These are phyloP conservation scores for Pseudochromis fuscus DNA, from an alignment of 2,797 vertebrate genomes.

Conservation along the genomic window DNA sequence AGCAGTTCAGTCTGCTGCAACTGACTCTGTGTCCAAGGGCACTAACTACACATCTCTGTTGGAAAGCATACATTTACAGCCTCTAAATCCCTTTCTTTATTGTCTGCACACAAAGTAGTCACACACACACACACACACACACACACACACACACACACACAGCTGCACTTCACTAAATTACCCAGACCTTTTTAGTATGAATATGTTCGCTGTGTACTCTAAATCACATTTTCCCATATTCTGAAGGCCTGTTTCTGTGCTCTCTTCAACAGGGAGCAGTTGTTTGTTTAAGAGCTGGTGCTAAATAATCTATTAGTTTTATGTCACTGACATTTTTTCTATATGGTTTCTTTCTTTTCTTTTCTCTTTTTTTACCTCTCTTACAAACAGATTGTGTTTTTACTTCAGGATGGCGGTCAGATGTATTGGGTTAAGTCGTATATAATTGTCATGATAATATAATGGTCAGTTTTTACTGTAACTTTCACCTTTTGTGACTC, in stretches of 20 bases:
- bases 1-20: constrained; percentile 9
- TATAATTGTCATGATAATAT: no score
- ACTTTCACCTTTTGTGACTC: neutral
- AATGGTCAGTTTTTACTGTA: no score
- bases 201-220: neutral
- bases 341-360: neutral
- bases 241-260: neutral
- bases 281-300: constrained; percentile 1
- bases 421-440: no score
- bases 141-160: constrained; percentile 2
- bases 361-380: no score
- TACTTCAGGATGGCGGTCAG: neutral
- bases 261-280: neutral
- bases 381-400: neutral
- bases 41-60: constrained; percentile 4
- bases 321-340: neutral
- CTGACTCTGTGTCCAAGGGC: constrained; percentile 19
- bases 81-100: constrained; percentile 7
- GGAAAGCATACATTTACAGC: neutral
- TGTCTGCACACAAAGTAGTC: constrained; percentile 32
- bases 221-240: neutral
- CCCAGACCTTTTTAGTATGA: neutral
- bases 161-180: neutral
- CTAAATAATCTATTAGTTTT: constrained; percentile 6
- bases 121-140: constrained; percentile 2